phyloP scores from a whole-genome alignment of 2,797 vertebrate genomes.

The Micrastur ruficollis region DNA sequence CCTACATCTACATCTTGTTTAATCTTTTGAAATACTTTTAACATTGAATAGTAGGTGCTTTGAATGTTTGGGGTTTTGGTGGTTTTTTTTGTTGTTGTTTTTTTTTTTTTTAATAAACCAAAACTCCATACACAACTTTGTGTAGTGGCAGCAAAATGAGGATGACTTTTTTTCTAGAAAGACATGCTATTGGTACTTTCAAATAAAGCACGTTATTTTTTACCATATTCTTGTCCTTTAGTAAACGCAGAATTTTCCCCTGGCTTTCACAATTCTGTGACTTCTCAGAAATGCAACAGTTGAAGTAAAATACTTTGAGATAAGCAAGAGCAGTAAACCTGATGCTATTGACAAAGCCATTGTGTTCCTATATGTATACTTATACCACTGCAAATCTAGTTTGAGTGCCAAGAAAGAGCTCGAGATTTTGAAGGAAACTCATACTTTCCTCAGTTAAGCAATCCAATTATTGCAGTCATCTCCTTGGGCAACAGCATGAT shows the following conservation, averaged over 20 bases:
- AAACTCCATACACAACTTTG: not conserved
- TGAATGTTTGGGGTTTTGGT: not conserved
- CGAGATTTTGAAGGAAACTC: not conserved
- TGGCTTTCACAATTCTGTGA: not conserved
- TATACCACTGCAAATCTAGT: too few relatives aligned
- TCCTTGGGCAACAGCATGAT: not conserved
- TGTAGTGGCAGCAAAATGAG: not conserved
- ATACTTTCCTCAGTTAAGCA: not conserved
- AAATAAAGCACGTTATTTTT: not conserved
- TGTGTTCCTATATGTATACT: accelerated
- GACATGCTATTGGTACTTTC: not conserved
- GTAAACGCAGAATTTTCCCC: not conserved
- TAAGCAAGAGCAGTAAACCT: not conserved
- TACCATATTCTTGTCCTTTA: not conserved
- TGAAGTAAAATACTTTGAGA: not conserved
- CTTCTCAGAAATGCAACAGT: not conserved
- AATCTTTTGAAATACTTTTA: not conserved
- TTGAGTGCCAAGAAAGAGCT: not conserved
- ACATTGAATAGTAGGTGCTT: not conserved
- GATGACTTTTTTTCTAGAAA: not conserved
- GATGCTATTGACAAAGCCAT: not conserved
- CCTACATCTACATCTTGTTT: not conserved
- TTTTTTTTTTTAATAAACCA: not conserved
- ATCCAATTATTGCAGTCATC: not conserved
- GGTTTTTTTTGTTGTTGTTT: too few relatives aligned